Evolutionary conservation across 1,140 invertebrate genomes (phyloP).

Genomic region (Pseudachorutes palmiensis): DNA sequence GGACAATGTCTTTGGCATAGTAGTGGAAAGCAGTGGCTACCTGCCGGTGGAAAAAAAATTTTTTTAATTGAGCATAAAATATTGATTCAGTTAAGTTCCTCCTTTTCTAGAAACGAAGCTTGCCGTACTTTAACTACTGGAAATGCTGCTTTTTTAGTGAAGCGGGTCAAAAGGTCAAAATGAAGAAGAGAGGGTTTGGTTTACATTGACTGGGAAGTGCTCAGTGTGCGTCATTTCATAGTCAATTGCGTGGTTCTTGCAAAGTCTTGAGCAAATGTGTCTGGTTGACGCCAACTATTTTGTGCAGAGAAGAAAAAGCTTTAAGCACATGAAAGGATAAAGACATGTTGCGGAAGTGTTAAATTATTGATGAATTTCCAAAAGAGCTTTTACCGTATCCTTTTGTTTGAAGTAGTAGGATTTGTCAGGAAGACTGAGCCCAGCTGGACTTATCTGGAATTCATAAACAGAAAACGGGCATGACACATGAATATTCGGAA

Average conservation of each 20-base stretch:
- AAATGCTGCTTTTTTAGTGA: too few species aligned
- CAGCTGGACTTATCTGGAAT: conserved; percentile 45
- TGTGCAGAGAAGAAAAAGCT: too few species aligned
- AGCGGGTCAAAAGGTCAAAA: too few species aligned
- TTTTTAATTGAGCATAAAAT: neutral
- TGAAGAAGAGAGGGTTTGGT: neutral
- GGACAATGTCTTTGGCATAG: conserved; percentile 50
- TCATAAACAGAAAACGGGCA: neutral
- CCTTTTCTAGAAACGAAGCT: too few species aligned
- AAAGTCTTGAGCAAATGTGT: neutral
- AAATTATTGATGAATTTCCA: neutral
- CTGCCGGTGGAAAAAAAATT: conserved; percentile 38
- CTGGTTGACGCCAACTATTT: neutral
- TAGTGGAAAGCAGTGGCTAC: conserved; percentile 49
- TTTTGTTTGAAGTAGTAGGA: conserved; percentile 48
- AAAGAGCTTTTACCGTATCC: conserved; percentile 41
- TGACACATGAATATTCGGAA: conserved; percentile 1
- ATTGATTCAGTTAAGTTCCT: too few species aligned
- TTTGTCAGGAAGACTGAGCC: conserved; percentile 49
- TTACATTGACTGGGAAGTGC: neutral
- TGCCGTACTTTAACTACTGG: too few species aligned
- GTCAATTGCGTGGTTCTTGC: neutral
- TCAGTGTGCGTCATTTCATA: too few species aligned
- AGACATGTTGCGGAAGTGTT: neutral
- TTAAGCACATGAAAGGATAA: neutral